Conservation (phyloP, 2,113 vertebrate genomes). For the Cairina moschata region DNA sequence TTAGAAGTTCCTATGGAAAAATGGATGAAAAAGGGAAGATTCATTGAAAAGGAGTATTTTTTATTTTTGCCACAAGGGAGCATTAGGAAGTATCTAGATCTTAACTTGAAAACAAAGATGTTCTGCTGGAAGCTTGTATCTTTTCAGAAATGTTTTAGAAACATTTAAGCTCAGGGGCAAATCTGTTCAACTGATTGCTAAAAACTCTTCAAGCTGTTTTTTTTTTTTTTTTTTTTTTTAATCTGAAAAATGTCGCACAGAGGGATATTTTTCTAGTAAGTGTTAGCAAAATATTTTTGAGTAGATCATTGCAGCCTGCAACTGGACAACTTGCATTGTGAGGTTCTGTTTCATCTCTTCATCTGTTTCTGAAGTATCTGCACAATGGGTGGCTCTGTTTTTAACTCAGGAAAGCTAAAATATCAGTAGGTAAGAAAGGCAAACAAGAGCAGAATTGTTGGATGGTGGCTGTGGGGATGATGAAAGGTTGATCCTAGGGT, state of each 20-base stretch:
- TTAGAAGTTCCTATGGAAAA: neutral
- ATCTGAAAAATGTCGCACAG: neutral
- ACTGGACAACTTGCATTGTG: neutral
- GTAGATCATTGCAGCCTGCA: neutral
- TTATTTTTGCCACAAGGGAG: neutral
- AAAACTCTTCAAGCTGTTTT: neutral
- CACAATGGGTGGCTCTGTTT: neutral
- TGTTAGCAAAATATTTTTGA: neutral
- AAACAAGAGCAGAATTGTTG: neutral
- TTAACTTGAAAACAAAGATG: neutral
- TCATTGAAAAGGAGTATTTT: neutral
- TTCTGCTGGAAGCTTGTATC: neutral
- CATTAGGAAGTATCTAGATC: neutral
- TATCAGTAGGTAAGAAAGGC: neutral
- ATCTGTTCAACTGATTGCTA: neutral
- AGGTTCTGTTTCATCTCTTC: neutral
- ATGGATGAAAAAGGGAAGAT: neutral
- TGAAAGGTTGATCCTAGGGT: too few relatives aligned
- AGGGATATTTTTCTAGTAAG: neutral
- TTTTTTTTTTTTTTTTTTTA: neutral
- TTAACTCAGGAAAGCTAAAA: neutral
- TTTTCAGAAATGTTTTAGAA: neutral
- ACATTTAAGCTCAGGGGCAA: neutral
- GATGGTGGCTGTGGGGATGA: accelerated
- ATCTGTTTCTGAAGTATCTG: neutral